Conservation (phyloP, 2,797 vertebrate genomes). For the Chloroceryle inda region DNA sequence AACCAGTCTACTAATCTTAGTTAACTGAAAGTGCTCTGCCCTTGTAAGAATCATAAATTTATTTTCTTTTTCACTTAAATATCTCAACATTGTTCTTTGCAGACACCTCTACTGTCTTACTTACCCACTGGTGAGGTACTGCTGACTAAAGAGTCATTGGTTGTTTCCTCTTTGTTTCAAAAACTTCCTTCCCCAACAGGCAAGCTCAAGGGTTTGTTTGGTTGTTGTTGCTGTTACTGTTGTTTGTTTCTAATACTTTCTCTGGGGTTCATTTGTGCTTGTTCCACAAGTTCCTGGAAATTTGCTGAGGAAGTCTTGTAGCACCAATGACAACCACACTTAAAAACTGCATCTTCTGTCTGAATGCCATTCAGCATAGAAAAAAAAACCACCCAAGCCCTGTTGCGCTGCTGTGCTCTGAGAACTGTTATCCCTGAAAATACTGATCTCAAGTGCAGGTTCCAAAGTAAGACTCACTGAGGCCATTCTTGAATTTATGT, state of each 20-base stretch:
- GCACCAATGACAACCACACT: neutral
- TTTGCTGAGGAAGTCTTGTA: neutral
- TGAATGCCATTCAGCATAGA: neutral
- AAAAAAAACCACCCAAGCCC: accelerated
- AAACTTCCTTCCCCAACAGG: neutral
- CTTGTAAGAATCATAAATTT: neutral
- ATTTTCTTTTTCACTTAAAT: neutral
- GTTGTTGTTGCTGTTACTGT: neutral
- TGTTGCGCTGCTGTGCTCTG: neutral
- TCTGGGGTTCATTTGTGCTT: neutral
- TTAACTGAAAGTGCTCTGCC: neutral
- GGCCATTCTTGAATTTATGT: neutral
- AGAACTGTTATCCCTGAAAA: neutral
- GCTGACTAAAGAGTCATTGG: neutral
- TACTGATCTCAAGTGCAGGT: neutral
- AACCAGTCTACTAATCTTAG: neutral
- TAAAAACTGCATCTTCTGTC: neutral
- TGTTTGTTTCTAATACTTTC: neutral
- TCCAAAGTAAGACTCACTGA: neutral
- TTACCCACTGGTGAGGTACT: neutral
- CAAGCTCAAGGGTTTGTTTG: neutral
- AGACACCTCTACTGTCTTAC: neutral
- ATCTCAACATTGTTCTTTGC: neutral
- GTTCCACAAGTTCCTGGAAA: neutral
- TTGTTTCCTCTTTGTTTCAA: neutral